These are phyloP conservation scores for Porites cylindrica DNA, from an alignment of 92 coral and sea anemone genomes.

Conservation along the genomic window DNA sequence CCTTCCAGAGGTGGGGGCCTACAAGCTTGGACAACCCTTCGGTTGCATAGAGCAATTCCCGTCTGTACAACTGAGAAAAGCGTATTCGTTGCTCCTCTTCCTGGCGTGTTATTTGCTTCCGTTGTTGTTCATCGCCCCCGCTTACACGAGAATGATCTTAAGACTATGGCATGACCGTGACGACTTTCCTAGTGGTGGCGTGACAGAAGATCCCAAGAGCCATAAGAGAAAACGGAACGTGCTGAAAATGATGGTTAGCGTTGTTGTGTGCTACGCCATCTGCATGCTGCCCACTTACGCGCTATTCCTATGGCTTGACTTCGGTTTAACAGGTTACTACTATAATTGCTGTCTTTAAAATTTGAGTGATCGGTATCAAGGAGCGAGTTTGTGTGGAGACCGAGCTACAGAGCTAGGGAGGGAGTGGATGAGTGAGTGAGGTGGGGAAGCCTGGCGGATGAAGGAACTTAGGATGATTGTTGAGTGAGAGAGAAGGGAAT, in stretches of 20 bases:
- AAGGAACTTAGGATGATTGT: too few species aligned
- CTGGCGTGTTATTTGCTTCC: conserved; percentile 84
- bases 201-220: conserved; percentile 85
- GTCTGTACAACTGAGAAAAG: conserved; percentile 43
- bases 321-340: conserved; percentile 72
- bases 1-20: conserved; percentile 90
- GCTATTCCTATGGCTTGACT: conserved; percentile 78
- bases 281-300: conserved; percentile 90
- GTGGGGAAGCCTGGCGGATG: too few species aligned
- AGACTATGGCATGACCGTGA: conserved; percentile 78
- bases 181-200: conserved; percentile 71
- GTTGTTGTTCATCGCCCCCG: conserved; percentile 82
- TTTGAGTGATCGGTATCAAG: too few species aligned
- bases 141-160: conserved; percentile 81
- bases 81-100: conserved; percentile 81
- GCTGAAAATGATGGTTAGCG: conserved; percentile 94
- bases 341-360: too few species aligned
- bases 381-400: too few species aligned
- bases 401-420: too few species aligned
- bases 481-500: too few species aligned
- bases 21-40: conserved; percentile 37
- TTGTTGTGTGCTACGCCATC: conserved; percentile 85
- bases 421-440: too few species aligned
- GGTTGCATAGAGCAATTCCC: conserved; percentile 90
- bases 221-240: conserved; percentile 86